These are phyloP conservation scores for Sturmia bella DNA, from an alignment of 2,888 invertebrate species.

Conservation along the genomic window DNA sequence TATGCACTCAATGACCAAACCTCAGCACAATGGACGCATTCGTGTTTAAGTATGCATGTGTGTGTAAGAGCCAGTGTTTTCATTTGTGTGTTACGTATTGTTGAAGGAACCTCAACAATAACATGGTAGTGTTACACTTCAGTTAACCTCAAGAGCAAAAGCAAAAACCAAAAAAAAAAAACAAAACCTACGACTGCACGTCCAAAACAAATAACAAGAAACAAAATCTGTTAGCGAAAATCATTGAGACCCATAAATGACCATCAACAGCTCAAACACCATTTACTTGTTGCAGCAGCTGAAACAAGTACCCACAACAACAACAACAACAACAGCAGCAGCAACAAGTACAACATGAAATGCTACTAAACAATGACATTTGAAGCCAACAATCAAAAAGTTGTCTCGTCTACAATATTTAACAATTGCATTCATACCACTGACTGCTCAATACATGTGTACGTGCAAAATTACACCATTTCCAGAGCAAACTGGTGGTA, in stretches of 20 bases:
- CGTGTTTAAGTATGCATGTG: background rate
- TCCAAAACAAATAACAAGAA: constrained; percentile 17
- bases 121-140: constrained; percentile 64
- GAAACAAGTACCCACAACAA: constrained; percentile 6
- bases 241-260: constrained; percentile 68
- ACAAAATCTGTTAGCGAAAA: constrained; percentile 51
- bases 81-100: background rate
- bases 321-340: constrained; percentile 12
- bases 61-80: background rate
- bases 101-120: constrained; percentile 53
- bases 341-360: constrained; percentile 8
- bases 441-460: background rate
- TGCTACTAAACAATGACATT: constrained; percentile 36
- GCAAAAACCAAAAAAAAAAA: background rate
- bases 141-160: constrained; percentile 62
- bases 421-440: constrained; percentile 14
- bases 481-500: background rate
- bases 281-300: background rate
- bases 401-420: constrained; percentile 14
- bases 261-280: constrained; percentile 59
- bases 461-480: constrained; percentile 9
- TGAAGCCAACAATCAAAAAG: constrained; percentile 37
- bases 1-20: constrained; percentile 41
- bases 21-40: constrained; percentile 43
- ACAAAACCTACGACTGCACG: constrained; percentile 30